phyloP scores from a whole-genome alignment of 2,113 vertebrate species.

The Sinocyclocheilus anophthalmus region DNA sequence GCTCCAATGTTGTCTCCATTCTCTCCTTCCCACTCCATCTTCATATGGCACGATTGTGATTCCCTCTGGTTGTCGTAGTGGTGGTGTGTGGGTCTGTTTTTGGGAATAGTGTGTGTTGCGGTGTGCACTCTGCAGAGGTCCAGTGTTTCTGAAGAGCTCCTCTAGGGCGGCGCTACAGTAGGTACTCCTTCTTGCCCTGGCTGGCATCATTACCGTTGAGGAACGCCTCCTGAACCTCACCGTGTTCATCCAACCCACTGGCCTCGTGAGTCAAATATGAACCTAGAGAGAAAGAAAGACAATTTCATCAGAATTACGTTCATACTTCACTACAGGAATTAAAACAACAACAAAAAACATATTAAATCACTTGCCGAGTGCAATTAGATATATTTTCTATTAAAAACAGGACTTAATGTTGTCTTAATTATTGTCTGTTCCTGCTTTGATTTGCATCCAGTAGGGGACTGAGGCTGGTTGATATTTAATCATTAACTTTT shows the following conservation, averaged over 20 bases:
- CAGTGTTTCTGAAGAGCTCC: conserved; percentile 50
- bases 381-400: background rate
- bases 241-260: conserved; percentile 90
- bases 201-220: conserved; percentile 89
- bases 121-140: conserved; percentile 43
- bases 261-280: conserved; percentile 94
- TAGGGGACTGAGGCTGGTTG: no score
- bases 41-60: conserved; percentile 58
- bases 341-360: background rate
- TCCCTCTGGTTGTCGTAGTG: conserved; percentile 46
- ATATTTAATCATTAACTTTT: no score
- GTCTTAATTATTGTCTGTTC: no score
- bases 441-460: no score
- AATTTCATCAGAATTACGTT: conserved; percentile 4
- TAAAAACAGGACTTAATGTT: no score
- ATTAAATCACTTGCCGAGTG: background rate
- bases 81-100: conserved; percentile 59
- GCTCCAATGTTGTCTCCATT: background rate
- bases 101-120: conserved; percentile 60
- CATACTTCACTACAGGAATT: background rate
- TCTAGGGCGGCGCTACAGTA: conserved; percentile 80
- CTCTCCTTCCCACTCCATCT: conserved; percentile 25
- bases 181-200: conserved; percentile 93
- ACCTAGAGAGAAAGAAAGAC: conserved; percentile 69
- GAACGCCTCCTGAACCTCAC: conserved; percentile 91